Base-by-base conservation (phyloP, 2,797 vertebrate species). In the Lepus townsendii region DNA sequence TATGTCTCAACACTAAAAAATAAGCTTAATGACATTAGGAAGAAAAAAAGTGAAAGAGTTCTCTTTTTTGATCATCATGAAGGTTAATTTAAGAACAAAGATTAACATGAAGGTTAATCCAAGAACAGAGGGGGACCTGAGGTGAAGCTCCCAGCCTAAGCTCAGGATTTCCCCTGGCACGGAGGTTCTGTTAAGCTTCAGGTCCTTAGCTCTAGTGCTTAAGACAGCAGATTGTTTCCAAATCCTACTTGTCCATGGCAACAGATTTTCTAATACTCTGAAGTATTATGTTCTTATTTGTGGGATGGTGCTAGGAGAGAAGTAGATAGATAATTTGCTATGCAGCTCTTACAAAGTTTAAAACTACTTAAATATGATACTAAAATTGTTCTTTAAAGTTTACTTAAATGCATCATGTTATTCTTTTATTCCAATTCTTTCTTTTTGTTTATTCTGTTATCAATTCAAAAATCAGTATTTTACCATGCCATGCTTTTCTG, bases 361-460 rank as follows among this genome's bases (percentile, higher is more conserved):
- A 93, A 95, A 86, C 47, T 77, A 42, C 2, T 68, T 30, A 82
- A 69, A 65, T 50, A 20, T 72, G 27, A 82, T 42, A 38, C 1
- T 38, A 83, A 92, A 85, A 80, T 76, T 63, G 20, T 71, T 86
- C 14, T 65, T 95, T 80, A 50, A 52, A 35, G 60, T 80, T 83
- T 86, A 62, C 52, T 52, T 69, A 72, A 66, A 62, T 90, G 7
- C 16, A 30, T 80, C 71, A 8, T 83, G 20, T 24, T 90, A 47
- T 2, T 5, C 38, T 57, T 77, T 76, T 27, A 77, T 89, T 78
- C 22, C 2, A 54, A 6, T 76, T 90, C 4, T 90, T 79, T 30
- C 16, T 30, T 88, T 90, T 66, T 50, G 73, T 5, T 5, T 50
- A 26, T 57, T 90, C 54, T 72, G 65, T 72, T 84, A 27, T 1